Percentiles rank a stretch among this genome's conserved stretches.
Evolutionary conservation across 53 echinoderm and acorn worm genomes (phyloP).

Genomic region (Mesocentrotus franciscanus): DNA sequence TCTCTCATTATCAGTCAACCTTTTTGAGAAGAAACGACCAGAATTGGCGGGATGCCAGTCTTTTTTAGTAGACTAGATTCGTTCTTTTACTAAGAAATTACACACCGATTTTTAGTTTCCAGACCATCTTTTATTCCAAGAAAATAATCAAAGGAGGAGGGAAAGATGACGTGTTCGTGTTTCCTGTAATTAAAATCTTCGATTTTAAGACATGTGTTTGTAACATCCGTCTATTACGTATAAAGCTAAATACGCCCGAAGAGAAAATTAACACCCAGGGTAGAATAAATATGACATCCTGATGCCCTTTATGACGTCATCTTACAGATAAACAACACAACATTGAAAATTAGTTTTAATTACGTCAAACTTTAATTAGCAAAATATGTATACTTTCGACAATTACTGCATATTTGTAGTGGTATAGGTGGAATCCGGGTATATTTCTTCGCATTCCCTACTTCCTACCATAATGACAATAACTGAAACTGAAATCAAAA

Average conservation of each 20-base stretch:
- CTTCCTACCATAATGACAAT: neutral
- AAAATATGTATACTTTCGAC: neutral
- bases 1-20: neutral
- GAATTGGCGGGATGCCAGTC: too few species aligned
- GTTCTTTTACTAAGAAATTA: neutral
- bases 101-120: neutral
- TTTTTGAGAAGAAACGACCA: too few species aligned
- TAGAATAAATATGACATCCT: neutral
- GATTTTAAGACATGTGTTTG: neutral
- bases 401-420: neutral
- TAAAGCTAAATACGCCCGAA: neutral
- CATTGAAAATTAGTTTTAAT: neutral
- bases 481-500: neutral
- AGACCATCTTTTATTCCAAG: neutral
- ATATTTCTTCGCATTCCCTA: neutral
- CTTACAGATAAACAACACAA: neutral
- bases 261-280: neutral
- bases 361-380: neutral
- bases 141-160: neutral
- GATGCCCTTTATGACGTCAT: neutral
- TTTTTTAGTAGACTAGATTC: too few species aligned
- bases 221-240: neutral
- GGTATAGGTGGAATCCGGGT: too few species aligned
- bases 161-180: neutral
- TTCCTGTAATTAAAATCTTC: neutral